Percentiles rank a stretch among this genome's conserved stretches.
These are phyloP conservation scores for Oreochromis grahami DNA, from an alignment of 2,797 vertebrate genomes.

Conservation along the genomic window DNA sequence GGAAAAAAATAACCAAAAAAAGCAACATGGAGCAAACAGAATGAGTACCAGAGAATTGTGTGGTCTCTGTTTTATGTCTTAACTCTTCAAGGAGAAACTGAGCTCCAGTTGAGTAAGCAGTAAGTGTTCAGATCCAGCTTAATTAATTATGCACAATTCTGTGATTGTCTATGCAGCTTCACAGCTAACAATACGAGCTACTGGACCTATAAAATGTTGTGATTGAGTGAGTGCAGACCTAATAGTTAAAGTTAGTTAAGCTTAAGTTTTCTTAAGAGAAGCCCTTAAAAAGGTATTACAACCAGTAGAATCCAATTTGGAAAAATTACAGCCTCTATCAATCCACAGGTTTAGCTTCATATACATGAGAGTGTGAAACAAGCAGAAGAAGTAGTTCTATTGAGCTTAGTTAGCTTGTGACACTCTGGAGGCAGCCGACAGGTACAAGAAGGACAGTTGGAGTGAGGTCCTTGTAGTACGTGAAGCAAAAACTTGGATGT, in stretches of 20 bases:
- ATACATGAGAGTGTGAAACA: background rate
- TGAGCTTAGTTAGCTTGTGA: background rate
- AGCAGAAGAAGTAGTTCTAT: background rate
- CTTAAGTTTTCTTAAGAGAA: background rate
- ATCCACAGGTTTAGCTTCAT: background rate
- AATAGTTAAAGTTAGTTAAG: background rate
- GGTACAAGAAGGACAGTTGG: background rate
- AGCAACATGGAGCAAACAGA: background rate
- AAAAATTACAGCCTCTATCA: rapidly evolving
- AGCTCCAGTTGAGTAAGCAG: background rate
- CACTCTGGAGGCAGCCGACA: rapidly evolving
- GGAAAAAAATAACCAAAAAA: background rate
- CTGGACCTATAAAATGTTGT: background rate
- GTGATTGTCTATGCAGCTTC: background rate
- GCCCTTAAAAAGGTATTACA: background rate
- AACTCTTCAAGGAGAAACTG: background rate
- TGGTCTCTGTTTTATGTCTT: background rate
- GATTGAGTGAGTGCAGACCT: background rate
- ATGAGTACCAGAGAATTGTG: background rate
- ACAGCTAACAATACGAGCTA: background rate
- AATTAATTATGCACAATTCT: background rate
- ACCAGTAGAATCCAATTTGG: background rate
- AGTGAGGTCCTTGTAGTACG: rapidly evolving
- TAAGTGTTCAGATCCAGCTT: background rate
- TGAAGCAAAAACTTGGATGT: background rate